Base-by-base conservation (phyloP, 2,113 vertebrate species). In the Onychorhynchus coronatus region DNA sequence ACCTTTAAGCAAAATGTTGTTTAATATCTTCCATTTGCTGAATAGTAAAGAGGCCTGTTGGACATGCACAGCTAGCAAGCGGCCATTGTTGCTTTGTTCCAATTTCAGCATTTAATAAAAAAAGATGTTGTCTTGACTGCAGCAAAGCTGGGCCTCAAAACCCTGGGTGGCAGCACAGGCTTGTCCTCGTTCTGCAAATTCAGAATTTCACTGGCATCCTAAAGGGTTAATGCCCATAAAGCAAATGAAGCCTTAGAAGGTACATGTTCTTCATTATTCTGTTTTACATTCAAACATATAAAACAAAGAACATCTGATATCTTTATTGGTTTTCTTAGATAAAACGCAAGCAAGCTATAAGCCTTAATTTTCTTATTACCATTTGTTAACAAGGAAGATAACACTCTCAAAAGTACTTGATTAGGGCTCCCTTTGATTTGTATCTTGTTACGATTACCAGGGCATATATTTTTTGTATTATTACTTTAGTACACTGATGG, bases 1-100 rank as follows among this genome's bases (percentile, higher is more conserved):
- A 98, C 98, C 98, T 98, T 98, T 85, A 97, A 98, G 98, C 98
- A 95, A 98, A 98, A 98, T 98, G 98, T 98, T 98, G 97, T 97
- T 98, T 98, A 98, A 98, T 98, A 98, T 98, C 97, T 98, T 97
- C 98, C 98, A 98, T 98, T 99, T 98, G 96, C 98, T 98, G 97
- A 97, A 98, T 98, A 97, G 97, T 97, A 97, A 97, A 97, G 97
- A 98, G 98, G 97, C 97, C 98, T 98, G 98, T 98, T 98, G 98
- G 98, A 98, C 98, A 98, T 94, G 97, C 98, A 98, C 93, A 97
- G 96, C 95, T 96, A 98, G 97, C 94, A 97, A 96, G 97, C 97
- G 92, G 96, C 95, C 98, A 87, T 97, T 97, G 98, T 98, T 98
- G 97, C 98, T 98, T 98, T 98, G 98, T 98, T 98, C 98, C 98